phyloP scores from a whole-genome alignment of 2,113 vertebrate genomes.

The Pteropus alecto region DNA sequence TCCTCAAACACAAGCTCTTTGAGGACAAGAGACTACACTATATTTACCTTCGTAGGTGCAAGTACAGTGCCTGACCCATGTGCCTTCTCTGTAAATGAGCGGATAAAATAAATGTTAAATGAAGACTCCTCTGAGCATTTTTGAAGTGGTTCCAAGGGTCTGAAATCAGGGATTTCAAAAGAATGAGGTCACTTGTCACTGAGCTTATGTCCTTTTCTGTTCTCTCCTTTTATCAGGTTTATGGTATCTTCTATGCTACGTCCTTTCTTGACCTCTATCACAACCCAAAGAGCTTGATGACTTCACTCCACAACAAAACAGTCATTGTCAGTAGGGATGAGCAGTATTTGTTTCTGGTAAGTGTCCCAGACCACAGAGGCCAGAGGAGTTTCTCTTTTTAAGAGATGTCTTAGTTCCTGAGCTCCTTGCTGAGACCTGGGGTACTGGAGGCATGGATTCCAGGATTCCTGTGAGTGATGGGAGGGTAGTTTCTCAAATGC shows the following conservation, averaged over 20 bases:
- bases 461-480: rapidly evolving
- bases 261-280: constrained; percentile 95
- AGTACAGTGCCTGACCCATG: not conserved
- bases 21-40: not conserved
- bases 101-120: not conserved
- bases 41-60: not conserved
- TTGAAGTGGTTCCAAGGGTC: not conserved
- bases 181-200: not conserved
- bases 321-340: constrained; percentile 91
- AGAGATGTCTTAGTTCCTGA: not conserved
- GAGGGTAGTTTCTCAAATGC: not conserved
- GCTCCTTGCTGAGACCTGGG: not conserved
- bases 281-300: constrained; percentile 85
- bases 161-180: not conserved
- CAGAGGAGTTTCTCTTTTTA: not conserved
- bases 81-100: not conserved
- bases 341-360: constrained; percentile 96
- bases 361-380: not conserved
- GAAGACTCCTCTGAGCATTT: not conserved
- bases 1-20: not conserved
- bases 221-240: constrained; percentile 81
- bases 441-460: not conserved
- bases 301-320: constrained; percentile 82
- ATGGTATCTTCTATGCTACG: constrained; percentile 94
- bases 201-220: not conserved